These are phyloP conservation scores for Mus spretus DNA, from an alignment of 2,797 vertebrate species.

Conservation along the genomic window DNA sequence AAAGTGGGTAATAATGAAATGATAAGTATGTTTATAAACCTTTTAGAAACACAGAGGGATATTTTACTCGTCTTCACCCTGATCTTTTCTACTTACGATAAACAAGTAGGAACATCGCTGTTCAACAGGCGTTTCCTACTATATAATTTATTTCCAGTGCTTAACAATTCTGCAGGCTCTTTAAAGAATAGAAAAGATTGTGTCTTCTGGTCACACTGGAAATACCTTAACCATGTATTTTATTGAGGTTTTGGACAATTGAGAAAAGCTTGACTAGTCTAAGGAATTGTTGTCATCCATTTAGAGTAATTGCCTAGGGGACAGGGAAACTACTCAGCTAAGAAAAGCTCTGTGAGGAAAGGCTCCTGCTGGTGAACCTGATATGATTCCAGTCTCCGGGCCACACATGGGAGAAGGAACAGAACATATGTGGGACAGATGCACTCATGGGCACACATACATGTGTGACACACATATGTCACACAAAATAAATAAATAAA, in stretches of 20 bases:
- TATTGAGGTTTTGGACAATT: background rate
- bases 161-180: background rate
- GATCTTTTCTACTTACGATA: background rate
- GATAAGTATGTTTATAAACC: background rate
- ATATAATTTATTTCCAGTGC: background rate
- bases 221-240: background rate
- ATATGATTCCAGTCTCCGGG: background rate
- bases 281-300: background rate
- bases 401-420: background rate
- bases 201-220: background rate
- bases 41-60: conserved; percentile 20
- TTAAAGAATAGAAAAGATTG: background rate
- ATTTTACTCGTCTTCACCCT: background rate
- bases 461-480: background rate
- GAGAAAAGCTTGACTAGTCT: background rate
- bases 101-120: background rate
- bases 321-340: background rate
- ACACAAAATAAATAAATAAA: background rate
- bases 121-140: background rate
- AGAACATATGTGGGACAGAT: background rate
- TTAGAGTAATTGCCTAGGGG: background rate
- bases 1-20: conserved; percentile 11
- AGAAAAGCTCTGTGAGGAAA: background rate
- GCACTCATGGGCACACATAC: background rate
- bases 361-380: background rate